Conservation (phyloP, 23 tunicate genomes). For the Styela clava region DNA sequence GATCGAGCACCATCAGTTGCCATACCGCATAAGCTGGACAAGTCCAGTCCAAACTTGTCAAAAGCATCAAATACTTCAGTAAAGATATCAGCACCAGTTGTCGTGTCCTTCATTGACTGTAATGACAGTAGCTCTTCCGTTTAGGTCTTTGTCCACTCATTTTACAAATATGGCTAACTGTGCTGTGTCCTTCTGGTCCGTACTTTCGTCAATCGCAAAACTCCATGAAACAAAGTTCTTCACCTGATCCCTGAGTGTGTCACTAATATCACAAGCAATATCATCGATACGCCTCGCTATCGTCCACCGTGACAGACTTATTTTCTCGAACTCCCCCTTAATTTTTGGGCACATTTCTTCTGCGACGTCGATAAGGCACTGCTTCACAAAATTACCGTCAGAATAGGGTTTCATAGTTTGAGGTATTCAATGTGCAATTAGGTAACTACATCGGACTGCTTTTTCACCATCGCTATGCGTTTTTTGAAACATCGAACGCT, state of each 20-base stretch:
- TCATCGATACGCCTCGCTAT: conserved; percentile 41
- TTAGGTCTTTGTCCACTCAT: conserved; percentile 28
- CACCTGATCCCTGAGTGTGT: conserved; percentile 43
- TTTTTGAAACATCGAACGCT: conserved; percentile 37
- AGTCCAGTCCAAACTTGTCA: conserved; percentile 30
- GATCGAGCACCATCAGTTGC: conserved; percentile 37
- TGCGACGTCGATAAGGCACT: conserved; percentile 41
- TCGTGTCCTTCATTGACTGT: conserved; percentile 41
- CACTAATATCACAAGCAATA: conserved; percentile 42
- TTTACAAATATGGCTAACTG: conserved; percentile 43
- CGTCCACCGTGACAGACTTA: conserved; percentile 33
- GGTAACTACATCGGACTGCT: not conserved
- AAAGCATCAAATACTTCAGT: conserved; percentile 32
- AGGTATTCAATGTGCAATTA: conserved; percentile 12
- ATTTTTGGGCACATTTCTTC: conserved; percentile 35
- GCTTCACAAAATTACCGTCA: conserved; percentile 41
- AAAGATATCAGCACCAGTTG: conserved; percentile 48
- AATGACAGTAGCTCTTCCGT: conserved; percentile 43
- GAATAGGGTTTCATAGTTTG: conserved; percentile 32
- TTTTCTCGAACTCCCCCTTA: conserved; percentile 25
- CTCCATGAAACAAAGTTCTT: conserved; percentile 40
- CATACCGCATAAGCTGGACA: conserved; percentile 31
- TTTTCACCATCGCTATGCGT: conserved; percentile 4
- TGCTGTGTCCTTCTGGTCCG: conserved; percentile 38
- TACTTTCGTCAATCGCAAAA: conserved; percentile 38